Conservation (phyloP, 2,113 vertebrate species). For the Stomatorhinus ivindoensis region DNA sequence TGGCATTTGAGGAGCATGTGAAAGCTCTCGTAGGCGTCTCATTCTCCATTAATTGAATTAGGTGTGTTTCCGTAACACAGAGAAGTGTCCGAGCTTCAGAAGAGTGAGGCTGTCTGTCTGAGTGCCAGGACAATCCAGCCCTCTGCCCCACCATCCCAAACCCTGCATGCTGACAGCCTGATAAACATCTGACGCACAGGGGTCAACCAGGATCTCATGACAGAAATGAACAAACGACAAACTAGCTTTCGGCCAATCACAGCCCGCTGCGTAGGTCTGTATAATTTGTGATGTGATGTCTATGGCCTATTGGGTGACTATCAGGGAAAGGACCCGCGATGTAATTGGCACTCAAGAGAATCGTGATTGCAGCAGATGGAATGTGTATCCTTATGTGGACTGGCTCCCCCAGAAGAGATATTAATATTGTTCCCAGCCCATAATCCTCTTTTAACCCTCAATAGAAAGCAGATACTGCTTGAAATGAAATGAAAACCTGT, state of each 20-base stretch:
- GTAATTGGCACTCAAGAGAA: background rate
- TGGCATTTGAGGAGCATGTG: conserved; percentile 51
- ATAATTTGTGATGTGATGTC: conserved; percentile 38
- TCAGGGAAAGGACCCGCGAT: conserved; percentile 5
- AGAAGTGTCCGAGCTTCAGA: conserved; percentile 24
- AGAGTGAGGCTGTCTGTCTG: conserved; percentile 19
- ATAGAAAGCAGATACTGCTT: conserved; percentile 4
- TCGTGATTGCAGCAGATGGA: conserved; percentile 13
- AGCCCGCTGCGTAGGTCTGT: conserved; percentile 16
- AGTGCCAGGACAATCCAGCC: conserved; percentile 38
- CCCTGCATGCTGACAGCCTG: conserved; percentile 36
- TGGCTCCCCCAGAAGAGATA: conserved; percentile 31
- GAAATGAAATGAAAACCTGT: background rate
- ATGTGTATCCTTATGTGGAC: conserved; percentile 28
- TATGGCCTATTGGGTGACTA: conserved; percentile 25
- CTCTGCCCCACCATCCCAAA: conserved; percentile 25
- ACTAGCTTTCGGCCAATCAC: conserved; percentile 33
- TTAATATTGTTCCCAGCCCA: background rate
- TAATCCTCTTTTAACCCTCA: conserved; percentile 5
- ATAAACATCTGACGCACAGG: conserved; percentile 48
- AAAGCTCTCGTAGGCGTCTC: conserved; percentile 51
- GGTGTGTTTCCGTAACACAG: conserved; percentile 43
- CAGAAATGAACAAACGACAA: conserved; percentile 40
- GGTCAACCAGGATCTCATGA: conserved; percentile 56
- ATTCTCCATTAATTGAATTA: conserved; percentile 64